Evolutionary conservation across 2,888 invertebrate genomes (phyloP), one percentile per base, ranked within the genome.

Genomic region (Dynastes hyllus): DNA sequence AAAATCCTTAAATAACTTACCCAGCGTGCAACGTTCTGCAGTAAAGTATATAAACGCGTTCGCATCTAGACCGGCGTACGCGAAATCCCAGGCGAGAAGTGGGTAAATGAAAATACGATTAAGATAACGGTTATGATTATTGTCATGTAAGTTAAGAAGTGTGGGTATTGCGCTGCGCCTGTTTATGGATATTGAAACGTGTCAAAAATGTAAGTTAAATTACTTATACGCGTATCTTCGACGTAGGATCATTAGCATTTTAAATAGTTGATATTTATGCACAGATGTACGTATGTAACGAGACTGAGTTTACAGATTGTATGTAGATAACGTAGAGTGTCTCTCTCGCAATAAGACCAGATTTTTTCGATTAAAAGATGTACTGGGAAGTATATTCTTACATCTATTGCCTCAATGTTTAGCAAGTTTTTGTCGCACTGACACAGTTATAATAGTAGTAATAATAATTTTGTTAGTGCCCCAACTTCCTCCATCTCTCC

Each of bases 91-190:
- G 45, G 51, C 58, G n/a, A 4, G 32, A 71, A 32, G 58, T 71
- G 55, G 55, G 53, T 71, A 71, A 71, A 71, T 37, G 55, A 71
- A 71, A 71, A 32, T 71, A 37, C 71, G 71, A 58, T 71, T 58
- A 71, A 71, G 58, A 58, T 71, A 71, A 71, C 71, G 71, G 71
- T 71, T 71, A 71, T 58, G 55, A 71, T 71, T 58, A 71, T 37
- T 71, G 58, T 37, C 71, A 9, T 55, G 71, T 55, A 40, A 71
- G 71, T 71, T 53, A 50, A 69, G 51, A 69, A 51, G 37, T 71
- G 55, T 55, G 70, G 45, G 22, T 71, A 71, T 71, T 58, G 37
- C 37, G 6, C 40, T 71, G 55, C 55, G 71, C 58, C 16, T 32
- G 37, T 37, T 32, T 29, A n/a, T 40, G n/a, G 22, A 50, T n/a